A percentile compares a stretch with the other conserved stretches of the same genome.
These are phyloP conservation scores for Urophycis tenuis DNA, from an alignment of 2,797 vertebrate genomes.

Conservation along the genomic window DNA sequence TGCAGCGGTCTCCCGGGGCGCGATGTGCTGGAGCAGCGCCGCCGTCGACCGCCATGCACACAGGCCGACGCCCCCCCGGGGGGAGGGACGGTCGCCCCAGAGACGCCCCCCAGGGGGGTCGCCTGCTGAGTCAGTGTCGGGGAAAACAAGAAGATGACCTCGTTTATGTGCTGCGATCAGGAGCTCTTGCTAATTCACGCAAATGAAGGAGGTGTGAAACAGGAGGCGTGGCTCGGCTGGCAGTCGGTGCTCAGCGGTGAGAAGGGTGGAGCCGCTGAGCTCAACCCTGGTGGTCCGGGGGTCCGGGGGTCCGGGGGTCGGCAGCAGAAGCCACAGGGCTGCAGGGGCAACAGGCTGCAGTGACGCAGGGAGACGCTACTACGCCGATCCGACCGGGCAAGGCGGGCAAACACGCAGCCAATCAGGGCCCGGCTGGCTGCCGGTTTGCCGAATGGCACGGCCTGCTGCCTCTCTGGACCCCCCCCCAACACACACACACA, in stretches of 20 bases:
- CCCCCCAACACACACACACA: too few species aligned
- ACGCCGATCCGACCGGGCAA: conserved; percentile 64
- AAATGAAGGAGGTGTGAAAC: conserved; percentile 63
- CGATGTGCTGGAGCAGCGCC: too few species aligned
- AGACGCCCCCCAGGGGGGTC: too few species aligned
- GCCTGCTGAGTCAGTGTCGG: neutral
- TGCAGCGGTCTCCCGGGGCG: neutral
- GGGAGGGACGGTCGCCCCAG: too few species aligned
- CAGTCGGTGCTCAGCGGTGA: conserved; percentile 46
- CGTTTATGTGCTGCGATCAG: conserved; percentile 27
- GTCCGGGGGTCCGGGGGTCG: too few species aligned
- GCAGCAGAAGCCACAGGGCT: conserved; percentile 39
- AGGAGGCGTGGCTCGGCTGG: conserved; percentile 52
- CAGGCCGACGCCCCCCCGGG: too few species aligned
- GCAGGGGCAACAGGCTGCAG: conserved; percentile 47
- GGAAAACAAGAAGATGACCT: too few species aligned
- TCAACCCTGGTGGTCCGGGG: conserved; percentile 48
- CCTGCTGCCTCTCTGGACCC: conserved; percentile 59
- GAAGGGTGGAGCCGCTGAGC: conserved; percentile 49
- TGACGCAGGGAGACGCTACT: conserved; percentile 45
- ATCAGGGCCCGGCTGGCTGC: conserved; percentile 62
- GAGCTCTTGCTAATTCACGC: conserved; percentile 70
- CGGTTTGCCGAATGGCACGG: conserved; percentile 68
- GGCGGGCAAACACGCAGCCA: conserved; percentile 66
- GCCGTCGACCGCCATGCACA: too few species aligned